These are phyloP conservation scores for Spheniscus humboldti DNA, from an alignment of 2,797 vertebrate genomes.

Conservation along the genomic window DNA sequence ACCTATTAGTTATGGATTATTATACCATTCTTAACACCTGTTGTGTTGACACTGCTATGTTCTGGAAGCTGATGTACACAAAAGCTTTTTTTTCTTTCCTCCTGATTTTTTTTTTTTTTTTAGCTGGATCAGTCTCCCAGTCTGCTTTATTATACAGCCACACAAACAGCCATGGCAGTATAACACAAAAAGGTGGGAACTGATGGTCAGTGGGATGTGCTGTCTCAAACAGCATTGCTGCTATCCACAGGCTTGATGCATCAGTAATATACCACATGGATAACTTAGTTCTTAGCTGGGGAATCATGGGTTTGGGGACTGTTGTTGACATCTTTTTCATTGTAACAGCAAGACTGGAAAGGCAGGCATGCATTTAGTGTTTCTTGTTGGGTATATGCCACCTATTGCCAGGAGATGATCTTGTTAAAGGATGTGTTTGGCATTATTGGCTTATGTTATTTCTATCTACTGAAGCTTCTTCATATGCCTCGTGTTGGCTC, in stretches of 20 bases:
- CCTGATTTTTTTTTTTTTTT: neutral
- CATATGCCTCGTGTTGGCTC: neutral
- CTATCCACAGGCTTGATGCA: neutral
- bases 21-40: neutral
- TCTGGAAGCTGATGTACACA: neutral
- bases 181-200: neutral
- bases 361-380: rapidly evolving
- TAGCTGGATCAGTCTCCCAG: neutral
- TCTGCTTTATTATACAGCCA: neutral
- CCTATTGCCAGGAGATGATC: neutral
- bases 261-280: neutral
- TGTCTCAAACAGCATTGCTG: neutral
- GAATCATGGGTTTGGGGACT: neutral
- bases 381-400: neutral
- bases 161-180: neutral
- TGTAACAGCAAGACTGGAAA: neutral
- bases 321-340: neutral
- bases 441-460: neutral
- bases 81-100: neutral
- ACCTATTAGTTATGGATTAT: neutral
- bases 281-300: neutral
- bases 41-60: neutral
- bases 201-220: neutral
- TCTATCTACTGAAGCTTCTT: neutral
- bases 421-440: neutral